Evolutionary conservation across 2,888 invertebrate genomes (phyloP).

Genomic region (Belgica antarctica): DNA sequence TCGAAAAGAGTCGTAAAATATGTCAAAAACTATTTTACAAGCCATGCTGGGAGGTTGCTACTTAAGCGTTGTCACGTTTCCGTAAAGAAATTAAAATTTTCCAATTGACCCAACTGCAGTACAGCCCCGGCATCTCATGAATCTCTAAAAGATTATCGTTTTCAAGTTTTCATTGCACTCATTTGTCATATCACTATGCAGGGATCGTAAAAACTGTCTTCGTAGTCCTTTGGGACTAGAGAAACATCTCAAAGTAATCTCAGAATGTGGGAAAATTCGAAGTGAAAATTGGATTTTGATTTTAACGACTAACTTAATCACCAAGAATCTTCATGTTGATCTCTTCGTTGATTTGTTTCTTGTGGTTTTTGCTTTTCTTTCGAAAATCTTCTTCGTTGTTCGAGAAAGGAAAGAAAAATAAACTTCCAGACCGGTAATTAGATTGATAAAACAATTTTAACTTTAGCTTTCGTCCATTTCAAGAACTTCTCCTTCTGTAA

Average conservation of each 20-base stretch:
- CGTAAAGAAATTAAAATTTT: no score
- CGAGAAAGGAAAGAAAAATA: no score
- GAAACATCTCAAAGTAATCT: not conserved
- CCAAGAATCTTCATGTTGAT: not conserved
- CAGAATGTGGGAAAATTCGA: constrained; percentile 9
- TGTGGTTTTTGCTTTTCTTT: not conserved
- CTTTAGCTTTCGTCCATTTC: not conserved
- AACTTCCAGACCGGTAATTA: not conserved
- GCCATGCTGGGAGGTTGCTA: no score
- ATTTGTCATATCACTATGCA: not conserved
- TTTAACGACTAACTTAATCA: not conserved
- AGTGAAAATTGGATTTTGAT: not conserved
- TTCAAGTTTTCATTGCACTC: not conserved
- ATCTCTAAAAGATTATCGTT: not conserved
- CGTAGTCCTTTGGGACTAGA: not conserved
- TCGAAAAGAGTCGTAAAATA: not conserved
- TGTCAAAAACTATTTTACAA: not conserved
- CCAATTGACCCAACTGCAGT: no score
- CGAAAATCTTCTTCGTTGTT: no score
- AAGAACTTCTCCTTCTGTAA: not conserved
- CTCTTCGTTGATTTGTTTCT: not conserved
- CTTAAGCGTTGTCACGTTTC: no score
- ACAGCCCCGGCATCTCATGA: not conserved
- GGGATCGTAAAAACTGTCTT: not conserved
- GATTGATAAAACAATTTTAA: not conserved